Percentiles rank a stretch among this genome's conserved stretches.
Evolutionary conservation across 2,888 invertebrate genomes (phyloP).

Genomic region (Drosophila mercatorum): DNA sequence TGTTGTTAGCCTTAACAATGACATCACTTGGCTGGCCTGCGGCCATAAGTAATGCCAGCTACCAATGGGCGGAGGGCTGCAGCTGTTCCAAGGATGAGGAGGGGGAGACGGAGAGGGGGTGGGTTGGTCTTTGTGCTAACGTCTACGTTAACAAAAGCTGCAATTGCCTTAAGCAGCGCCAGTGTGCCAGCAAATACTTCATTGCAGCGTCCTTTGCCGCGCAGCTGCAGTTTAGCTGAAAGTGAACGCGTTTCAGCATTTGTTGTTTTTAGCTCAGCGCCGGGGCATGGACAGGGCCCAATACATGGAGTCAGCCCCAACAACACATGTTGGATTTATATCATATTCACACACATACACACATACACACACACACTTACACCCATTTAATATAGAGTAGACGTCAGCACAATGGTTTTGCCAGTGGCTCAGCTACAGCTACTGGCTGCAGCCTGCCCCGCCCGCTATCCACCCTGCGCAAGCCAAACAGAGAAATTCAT

Average conservation of each 20-base stretch:
- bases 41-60: slow-evolving; percentile 29
- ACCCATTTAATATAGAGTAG: slow-evolving; percentile 53
- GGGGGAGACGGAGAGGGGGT: neutral
- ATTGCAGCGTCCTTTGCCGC: slow-evolving; percentile 23
- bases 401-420: slow-evolving; percentile 48
- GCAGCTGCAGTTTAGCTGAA: slow-evolving; percentile 51
- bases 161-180: slow-evolving; percentile 51
- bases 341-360: slow-evolving; percentile 15
- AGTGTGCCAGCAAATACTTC: slow-evolving; percentile 26
- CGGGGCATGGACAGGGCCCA: slow-evolving; percentile 8
- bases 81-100: no score
- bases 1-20: slow-evolving; percentile 50
- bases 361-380: slow-evolving; percentile 5
- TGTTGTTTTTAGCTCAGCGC: slow-evolving; percentile 44
- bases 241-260: slow-evolving; percentile 47
- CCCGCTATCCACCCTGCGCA: slow-evolving; percentile 1
- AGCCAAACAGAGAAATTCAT: slow-evolving; percentile 59
- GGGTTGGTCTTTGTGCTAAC: slow-evolving; percentile 7
- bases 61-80: neutral
- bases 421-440: slow-evolving; percentile 6
- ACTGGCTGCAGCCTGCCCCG: neutral
- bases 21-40: slow-evolving; percentile 45
- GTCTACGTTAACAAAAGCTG: slow-evolving; percentile 55
- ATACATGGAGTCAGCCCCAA: slow-evolving; percentile 18
- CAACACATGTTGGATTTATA: slow-evolving; percentile 28